phyloP scores from a whole-genome alignment of 1,140 invertebrate genomes.

The Amyelois transitella region DNA sequence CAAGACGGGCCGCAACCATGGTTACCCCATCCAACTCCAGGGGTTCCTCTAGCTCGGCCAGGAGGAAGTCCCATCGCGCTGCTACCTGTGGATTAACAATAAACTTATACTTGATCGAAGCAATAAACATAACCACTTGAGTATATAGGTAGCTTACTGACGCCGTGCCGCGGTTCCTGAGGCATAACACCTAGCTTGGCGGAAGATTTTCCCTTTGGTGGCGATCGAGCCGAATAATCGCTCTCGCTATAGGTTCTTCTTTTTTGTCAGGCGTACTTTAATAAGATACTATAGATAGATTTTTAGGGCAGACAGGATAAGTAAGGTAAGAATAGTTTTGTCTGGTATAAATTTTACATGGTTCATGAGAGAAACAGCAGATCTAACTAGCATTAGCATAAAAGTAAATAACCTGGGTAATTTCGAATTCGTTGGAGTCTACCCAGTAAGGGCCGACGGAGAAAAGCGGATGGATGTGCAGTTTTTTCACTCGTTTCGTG shows the following conservation, averaged over 20 bases:
- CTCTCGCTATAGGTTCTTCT: too few relatives aligned
- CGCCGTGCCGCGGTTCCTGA: too few relatives aligned
- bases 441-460: constrained; percentile 63
- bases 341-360: too few relatives aligned
- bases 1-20: constrained; percentile 36
- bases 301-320: background rate
- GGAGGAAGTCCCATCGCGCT: constrained; percentile 55
- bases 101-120: background rate
- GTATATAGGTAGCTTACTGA: too few relatives aligned
- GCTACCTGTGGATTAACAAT: constrained; percentile 32
- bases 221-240: too few relatives aligned
- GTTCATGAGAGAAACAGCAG: too few relatives aligned
- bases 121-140: background rate
- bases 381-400: too few relatives aligned
- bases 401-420: constrained; percentile 59
- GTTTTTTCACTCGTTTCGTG: constrained; percentile 30
- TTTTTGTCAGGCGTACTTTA: too few relatives aligned
- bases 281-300: too few relatives aligned
- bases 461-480: constrained; percentile 53
- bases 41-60: constrained; percentile 48
- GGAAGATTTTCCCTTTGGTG: too few relatives aligned
- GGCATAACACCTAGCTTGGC: too few relatives aligned
- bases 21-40: constrained; percentile 39
- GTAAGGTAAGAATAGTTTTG: too few relatives aligned
- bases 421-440: constrained; percentile 31